phyloP scores from a whole-genome alignment of 2,113 vertebrate genomes.

The Erinaceus europaeus region DNA sequence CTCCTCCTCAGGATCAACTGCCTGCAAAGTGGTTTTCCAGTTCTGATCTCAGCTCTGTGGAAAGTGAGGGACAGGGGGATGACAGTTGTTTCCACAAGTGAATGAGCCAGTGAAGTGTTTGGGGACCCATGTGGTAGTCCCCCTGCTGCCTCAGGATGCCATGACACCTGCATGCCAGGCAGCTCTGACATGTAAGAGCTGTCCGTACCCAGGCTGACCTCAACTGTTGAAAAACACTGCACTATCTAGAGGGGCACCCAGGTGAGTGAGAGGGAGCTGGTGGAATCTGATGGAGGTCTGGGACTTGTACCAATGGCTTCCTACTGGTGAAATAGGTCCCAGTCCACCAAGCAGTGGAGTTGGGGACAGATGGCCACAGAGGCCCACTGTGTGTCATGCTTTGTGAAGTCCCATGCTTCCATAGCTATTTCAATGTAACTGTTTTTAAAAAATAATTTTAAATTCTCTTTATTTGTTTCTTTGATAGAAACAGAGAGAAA shows the following conservation, averaged over 20 bases:
- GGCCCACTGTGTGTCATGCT: background rate
- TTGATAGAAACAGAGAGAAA: no score
- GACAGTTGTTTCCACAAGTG: background rate
- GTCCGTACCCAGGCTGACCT: background rate
- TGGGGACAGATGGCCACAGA: fast-evolving
- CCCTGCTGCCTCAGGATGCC: background rate
- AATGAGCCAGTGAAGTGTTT: background rate
- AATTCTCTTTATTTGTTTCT: background rate
- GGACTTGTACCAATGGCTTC: background rate
- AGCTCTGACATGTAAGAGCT: background rate
- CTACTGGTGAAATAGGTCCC: background rate
- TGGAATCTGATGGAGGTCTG: background rate
- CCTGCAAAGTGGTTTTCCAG: background rate
- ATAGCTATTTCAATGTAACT: background rate
- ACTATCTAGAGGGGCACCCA: background rate
- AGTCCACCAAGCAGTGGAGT: background rate
- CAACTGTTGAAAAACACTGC: background rate
- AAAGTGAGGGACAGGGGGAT: background rate
- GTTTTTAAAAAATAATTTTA: background rate
- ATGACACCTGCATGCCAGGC: background rate
- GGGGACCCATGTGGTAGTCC: background rate
- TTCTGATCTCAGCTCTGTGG: background rate
- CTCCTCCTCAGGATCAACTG: conserved; percentile 13
- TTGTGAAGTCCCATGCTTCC: background rate
- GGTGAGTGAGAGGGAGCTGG: background rate